Evolutionary conservation across 2,113 vertebrate species (phyloP), one percentile per base, ranked within the genome.

Genomic region (Eidolon helvum): DNA sequence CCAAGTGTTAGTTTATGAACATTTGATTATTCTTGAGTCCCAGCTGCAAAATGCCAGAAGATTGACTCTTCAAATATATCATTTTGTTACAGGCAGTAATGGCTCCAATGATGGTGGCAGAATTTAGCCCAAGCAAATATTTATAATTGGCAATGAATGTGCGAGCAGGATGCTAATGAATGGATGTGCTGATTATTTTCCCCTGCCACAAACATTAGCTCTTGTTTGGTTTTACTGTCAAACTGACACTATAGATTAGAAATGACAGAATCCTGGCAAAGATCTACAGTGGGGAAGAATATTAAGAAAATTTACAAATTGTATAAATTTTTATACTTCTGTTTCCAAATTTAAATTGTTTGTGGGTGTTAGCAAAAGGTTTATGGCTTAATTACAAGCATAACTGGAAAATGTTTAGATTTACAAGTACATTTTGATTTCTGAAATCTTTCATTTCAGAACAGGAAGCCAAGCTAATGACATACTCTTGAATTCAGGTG

Each of bases 31-130:
- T 80, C 57, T 85, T 50, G 92, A 94, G 95, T 68, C 63, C 95
- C 94, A 97, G 90, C 94, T 97, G 95, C 94, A 94, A 96, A 95
- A 93, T 79, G 92, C 87, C 93, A 87, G 89, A 95, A 86, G 80
- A 69, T 94, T 43, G 61, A 85, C 89, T 97, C 96, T 93, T 89
- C 86, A 94, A 94, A 95, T 95, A 35, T 80, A 86, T 96, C 78
- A 95, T 90, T 79, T 78, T 24, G 74, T 95, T 82, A 55, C 65
- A 92, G 95, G 92, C 26, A 0, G 82, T 96, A 87, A 96, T 96
- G 83, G 43, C 68, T 95, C 30, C 55, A 24, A 28, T 50, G 63
- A 93, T 59, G 74, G 87, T 84, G 84, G 69, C 59, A 86, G 86
- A 89, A 80, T 93, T 95, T 91, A 95, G 66, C 66, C n/a, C 83